These are phyloP conservation scores for Yponomeuta malinellus DNA, from an alignment of 2,888 invertebrate species.

Conservation along the genomic window DNA sequence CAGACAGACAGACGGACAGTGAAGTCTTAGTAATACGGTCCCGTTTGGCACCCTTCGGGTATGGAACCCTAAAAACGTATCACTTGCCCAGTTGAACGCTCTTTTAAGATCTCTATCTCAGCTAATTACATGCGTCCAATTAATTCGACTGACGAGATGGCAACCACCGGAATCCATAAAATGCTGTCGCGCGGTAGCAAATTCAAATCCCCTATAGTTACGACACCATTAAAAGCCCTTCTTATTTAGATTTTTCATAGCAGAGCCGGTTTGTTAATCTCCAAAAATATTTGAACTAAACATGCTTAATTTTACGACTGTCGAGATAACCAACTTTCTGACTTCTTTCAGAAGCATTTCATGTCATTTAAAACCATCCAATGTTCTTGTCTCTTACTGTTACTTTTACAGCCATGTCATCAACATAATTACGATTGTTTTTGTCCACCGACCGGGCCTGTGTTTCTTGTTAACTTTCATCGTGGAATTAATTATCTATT, in stretches of 20 bases:
- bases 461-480: slow-evolving; percentile 53
- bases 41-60: too few relatives aligned
- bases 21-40: too few relatives aligned
- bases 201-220: slow-evolving; percentile 17
- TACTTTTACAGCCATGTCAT: slow-evolving; percentile 28
- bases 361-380: slow-evolving; percentile 1
- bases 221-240: slow-evolving; percentile 12
- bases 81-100: background rate
- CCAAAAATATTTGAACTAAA: slow-evolving; percentile 9
- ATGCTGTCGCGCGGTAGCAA: slow-evolving; percentile 12
- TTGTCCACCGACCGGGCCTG: slow-evolving; percentile 34
- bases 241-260: slow-evolving; percentile 23
- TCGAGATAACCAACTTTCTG: too few relatives aligned
- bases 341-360: too few relatives aligned
- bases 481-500: slow-evolving; percentile 65
- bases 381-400: slow-evolving; percentile 26
- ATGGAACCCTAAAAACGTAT: background rate
- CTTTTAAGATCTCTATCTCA: slow-evolving; percentile 9
- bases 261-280: slow-evolving; percentile 19
- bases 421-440: slow-evolving; percentile 39
- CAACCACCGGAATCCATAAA: slow-evolving; percentile 14
- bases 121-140: slow-evolving; percentile 30
- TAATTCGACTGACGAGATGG: slow-evolving; percentile 32
- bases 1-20: too few relatives aligned
- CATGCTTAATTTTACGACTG: too few relatives aligned